phyloP scores from a whole-genome alignment of 2,113 vertebrate genomes.

The Meles meles region DNA sequence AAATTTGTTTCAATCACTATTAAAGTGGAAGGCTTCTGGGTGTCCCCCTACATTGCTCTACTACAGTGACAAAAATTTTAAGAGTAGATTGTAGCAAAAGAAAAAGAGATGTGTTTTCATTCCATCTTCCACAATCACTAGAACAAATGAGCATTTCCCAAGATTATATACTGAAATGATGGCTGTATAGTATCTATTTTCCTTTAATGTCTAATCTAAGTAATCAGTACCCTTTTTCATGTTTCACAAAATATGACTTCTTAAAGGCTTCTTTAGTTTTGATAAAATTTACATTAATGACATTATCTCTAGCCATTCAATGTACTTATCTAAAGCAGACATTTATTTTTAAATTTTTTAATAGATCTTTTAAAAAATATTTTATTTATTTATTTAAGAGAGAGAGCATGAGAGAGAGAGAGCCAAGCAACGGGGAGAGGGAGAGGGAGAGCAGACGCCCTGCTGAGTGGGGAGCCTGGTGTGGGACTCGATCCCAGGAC shows the following conservation, averaged over 20 bases:
- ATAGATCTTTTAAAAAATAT: no score
- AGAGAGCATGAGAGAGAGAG: no score
- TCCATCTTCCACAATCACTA: background rate
- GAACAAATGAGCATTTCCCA: background rate
- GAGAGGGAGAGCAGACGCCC: no score
- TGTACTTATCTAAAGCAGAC: background rate
- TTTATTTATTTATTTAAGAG: no score
- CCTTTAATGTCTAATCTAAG: background rate
- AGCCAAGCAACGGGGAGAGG: no score
- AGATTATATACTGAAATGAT: background rate
- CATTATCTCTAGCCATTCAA: background rate
- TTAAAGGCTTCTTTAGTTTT: background rate
- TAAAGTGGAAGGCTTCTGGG: background rate
- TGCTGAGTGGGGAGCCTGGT: no score
- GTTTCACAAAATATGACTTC: background rate
- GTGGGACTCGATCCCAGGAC: no score
- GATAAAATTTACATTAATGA: background rate
- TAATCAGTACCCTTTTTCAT: background rate
- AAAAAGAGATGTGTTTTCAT: background rate
- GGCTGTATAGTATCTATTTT: background rate
- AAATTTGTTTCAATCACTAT: background rate
- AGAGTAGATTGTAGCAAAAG: background rate
- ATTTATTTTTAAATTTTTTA: no score
- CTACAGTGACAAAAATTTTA: background rate
- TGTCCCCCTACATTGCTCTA: no score